phyloP scores from a whole-genome alignment of 2,113 vertebrate species.

The Tenrec ecaudatus region DNA sequence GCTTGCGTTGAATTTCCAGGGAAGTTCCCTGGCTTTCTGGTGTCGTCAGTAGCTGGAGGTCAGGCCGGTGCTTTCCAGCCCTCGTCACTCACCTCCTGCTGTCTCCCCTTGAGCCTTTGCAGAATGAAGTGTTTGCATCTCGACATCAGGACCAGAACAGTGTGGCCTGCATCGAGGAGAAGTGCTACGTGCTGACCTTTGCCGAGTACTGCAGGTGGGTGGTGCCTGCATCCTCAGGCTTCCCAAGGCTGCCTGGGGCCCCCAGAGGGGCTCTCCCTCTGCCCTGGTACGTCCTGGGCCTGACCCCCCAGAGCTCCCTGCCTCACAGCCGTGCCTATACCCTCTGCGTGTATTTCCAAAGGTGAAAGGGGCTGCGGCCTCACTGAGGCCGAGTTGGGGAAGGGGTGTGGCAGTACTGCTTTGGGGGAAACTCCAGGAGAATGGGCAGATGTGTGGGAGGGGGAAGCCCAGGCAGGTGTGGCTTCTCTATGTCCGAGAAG shows the following conservation, averaged over 20 bases:
- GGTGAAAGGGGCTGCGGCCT: not conserved
- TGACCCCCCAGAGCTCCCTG: constrained; percentile 15
- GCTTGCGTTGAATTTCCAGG: not conserved
- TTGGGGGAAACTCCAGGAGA: not conserved
- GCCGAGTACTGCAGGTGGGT: constrained; percentile 99
- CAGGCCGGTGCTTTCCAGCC: not conserved
- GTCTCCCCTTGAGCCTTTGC: constrained; percentile 77
- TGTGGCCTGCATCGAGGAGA: constrained; percentile 99
- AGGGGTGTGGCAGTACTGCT: not conserved
- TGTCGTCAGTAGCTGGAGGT: not conserved
- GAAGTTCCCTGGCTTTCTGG: not conserved
- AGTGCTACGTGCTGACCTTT: constrained; percentile 98
- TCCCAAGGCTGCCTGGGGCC: not conserved
- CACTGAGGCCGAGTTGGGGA: not conserved
- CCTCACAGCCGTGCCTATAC: not conserved
- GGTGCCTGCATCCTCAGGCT: not conserved
- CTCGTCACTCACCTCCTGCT: constrained; percentile 26
- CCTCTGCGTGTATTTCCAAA: not conserved
- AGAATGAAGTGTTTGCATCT: constrained; percentile 99
- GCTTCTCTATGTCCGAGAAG: not conserved
- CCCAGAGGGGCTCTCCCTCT: not conserved
- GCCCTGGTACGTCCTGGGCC: not conserved
- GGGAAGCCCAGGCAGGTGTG: not conserved
- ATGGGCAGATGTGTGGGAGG: not conserved
- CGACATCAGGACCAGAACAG: constrained; percentile 99